Base-by-base conservation (phyloP, 1,140 invertebrate species). In the Drosophila funebris region DNA sequence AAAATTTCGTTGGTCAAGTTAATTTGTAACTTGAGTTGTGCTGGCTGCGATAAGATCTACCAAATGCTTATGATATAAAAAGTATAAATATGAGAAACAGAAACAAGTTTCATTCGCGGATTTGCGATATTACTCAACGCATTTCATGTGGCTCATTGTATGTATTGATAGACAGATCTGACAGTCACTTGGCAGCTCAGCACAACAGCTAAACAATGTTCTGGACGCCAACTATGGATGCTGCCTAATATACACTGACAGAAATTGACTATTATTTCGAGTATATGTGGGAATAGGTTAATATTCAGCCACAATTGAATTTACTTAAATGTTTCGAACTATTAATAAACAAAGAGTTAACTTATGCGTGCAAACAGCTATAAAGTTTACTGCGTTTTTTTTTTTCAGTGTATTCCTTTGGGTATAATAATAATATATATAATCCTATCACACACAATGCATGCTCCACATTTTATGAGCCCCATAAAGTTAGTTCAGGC, bases 381-480 rank as follows among this genome's bases (percentile, higher is more conserved):
- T 11, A 9, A 27, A 27, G 24, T 27, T 6, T 27, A 27, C 24
- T 8, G n/a, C n/a, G n/a, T n/a, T n/a, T 6, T 36, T 20, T 58
- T 60, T 20, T 63, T 41, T 20, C n/a, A 44, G 62, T 56, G 62
- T 43, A 43, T 43, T 14, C 4, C 13, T 29, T 20, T 41, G 39
- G 13, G n/a, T n/a, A n/a, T n/a, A n/a, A n/a, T n/a, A n/a, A n/a
- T n/a, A n/a, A n/a, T 29, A 24, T 29, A 44, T 31, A 24, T 18
- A 37, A 7, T 33, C 18, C 33, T 2, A 41, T 37, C 37, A 20
- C 11, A 14, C 18, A 77, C 44, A 62, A 80, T 71, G 62, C 58
- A 66, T 82, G 82, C 78, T 87, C 75, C 76, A 83, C 54, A 78
- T 87, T 87, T 87, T 87, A 88, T 73, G 78, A 50, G 72, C 60